Base-by-base conservation (phyloP, 2,888 invertebrate species). In the Rotaria macrura region DNA sequence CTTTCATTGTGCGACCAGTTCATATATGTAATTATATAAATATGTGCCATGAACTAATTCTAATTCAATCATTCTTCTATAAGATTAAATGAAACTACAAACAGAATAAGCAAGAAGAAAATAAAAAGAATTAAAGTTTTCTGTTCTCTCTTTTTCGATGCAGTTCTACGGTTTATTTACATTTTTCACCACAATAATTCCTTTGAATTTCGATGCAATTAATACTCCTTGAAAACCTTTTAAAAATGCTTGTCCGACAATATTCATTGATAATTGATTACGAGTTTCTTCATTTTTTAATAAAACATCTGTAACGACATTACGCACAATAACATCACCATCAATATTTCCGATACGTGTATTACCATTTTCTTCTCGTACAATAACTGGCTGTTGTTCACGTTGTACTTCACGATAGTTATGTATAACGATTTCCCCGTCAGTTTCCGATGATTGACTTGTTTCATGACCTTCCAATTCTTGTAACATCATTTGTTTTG, bases 171-270 rank as follows among this genome's bases (percentile, higher is more conserved):
- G 65, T 20, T 34, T 65, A 65, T 65, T 29, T 34, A 79, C 84
- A 74, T 86, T 84, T 74, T 74, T 86, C 29, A 86, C 84, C 38
- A 86, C 83, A 72, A 86, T 84, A 84, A 86, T 86, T n/a, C 86
- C 86, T 83, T 84, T 86, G 25, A 86, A 86, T 54, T 84, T 84
- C 12, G 84, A 84, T n/a, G 57, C 84, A 72, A 74, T 84, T 43
- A 86, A 74, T 38, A 72, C 55, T 43, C 86, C 86, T 54, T 72
- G 57, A 40, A 86, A 40, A 25, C 84, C 84, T 49, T 84, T 86
- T 0, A 86, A 72, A 43, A 84, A 86, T 10, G 86, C 86, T 74
- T 86, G 86, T 7, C 86, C 86, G 49, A 86, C 84, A n/a, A 86
- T 84, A 49, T 84, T 86, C 52, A 86, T 79, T n/a, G 79, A 79